A percentile compares a stretch with the other conserved stretches of the same genome.
Evolutionary conservation across 2,113 vertebrate genomes (phyloP).

Genomic region (Hippopotamus amphibius): DNA sequence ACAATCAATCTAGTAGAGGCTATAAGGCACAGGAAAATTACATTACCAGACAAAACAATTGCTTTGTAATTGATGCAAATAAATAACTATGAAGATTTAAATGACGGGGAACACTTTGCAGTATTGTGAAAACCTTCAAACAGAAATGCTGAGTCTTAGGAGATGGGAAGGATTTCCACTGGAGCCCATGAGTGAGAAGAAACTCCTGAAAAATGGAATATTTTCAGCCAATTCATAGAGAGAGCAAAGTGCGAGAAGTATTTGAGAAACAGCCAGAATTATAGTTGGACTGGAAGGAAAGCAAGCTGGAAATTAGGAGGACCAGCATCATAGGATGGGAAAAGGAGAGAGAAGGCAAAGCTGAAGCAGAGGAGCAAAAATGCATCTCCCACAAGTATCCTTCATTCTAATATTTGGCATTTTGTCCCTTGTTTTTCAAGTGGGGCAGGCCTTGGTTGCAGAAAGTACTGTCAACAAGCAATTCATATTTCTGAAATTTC

Average conservation of each 20-base stretch:
- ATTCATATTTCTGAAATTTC: background rate
- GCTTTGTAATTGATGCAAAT: background rate
- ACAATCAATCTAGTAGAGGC: background rate
- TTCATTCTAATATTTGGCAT: background rate
- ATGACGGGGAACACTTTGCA: background rate
- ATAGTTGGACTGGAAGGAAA: background rate
- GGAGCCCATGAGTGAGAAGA: background rate
- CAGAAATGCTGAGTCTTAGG: background rate
- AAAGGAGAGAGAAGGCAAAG: background rate
- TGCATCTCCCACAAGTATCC: fast-evolving
- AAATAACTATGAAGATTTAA: background rate
- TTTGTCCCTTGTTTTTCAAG: background rate
- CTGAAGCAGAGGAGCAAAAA: background rate
- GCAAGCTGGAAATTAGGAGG: background rate
- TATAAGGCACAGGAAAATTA: background rate
- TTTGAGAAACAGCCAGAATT: background rate
- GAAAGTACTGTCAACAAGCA: background rate
- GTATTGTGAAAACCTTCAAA: background rate
- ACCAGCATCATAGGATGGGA: background rate
- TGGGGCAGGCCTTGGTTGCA: background rate
- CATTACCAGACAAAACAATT: background rate
- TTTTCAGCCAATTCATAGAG: background rate
- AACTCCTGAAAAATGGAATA: background rate
- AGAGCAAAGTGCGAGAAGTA: background rate
- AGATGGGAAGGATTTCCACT: background rate